Evolutionary conservation across 2,888 invertebrate genomes (phyloP), one percentile per base, ranked within the genome.

Genomic region (Ashinkailepas kermadecensis): DNA sequence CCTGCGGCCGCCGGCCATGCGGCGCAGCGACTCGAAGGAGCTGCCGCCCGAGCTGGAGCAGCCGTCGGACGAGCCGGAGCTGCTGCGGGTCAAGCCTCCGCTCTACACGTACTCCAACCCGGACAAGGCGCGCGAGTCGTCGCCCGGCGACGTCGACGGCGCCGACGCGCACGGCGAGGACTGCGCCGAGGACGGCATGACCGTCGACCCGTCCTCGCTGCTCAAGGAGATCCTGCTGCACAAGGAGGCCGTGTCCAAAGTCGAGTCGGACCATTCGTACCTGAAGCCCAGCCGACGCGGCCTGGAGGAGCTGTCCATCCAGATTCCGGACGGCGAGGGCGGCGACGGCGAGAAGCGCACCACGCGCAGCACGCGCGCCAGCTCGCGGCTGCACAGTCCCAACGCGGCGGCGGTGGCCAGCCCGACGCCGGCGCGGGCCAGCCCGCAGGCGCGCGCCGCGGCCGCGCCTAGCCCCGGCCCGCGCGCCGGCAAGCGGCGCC

Each of bases 71-170:
- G 84, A 84, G 80, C 86, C 81, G 81, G 84, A 80, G 81, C 85
- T 93, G 23, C 91, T 93, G 84, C 89, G 93, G 84, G 90, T 92
- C 82, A 92, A 92, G 23, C 93, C 93, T 8, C 93, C 93, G 10
- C 88, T 93, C 25, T 94, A 93, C 86, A 93, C 93, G 0, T 94
- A 93, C 86, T 93, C 93, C 18, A 93, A 93, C 86, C 91, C 91
- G 81, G 93, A 92, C 56, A 74, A 74, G 74, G 74, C 74, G 56
- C 54, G 74, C 9, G 74, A 74, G 56, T 0, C 21, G 74, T 56
- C 74, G 21, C 21, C 67, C 12, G 2, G 54, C 9, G 74, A 11
- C 18, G 54, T 18, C 21, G 74, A 74, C 21, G 9, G 56, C 54
- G 56, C 56, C 74, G 74, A 74, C 23, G 6, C 25, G 15, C 39